Evolutionary conservation across 1,140 invertebrate species (phyloP), one percentile per base, ranked within the genome.

Genomic region (Cherax quadricarinatus): DNA sequence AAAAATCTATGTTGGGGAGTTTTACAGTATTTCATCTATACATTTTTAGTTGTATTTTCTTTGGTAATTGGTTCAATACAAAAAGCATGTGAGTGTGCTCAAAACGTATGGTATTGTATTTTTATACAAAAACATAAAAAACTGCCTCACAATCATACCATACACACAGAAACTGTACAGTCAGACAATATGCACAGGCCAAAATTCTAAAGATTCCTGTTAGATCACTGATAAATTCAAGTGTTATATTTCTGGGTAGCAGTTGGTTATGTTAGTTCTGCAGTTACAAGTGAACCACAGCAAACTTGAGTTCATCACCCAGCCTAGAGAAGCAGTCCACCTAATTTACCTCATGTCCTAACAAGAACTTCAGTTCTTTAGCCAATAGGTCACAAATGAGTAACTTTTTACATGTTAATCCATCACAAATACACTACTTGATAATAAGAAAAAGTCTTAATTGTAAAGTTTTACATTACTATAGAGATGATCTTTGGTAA

Each of bases 1-100:
- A 94, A 94, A 94, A 94, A 94, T 94, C 93, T 94, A 94, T 94
- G 93, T 94, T 92, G 89, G 93, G 92, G 92, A 94, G 86, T 94
- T 94, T 93, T 92, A 94, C 89, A 91, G 88, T 94, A 91, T 94
- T 93, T 92, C 88, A 88, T 93, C 93, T 94, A 94, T 94, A 94
- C 93, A 94, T 90, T 93, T 90, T 93, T 87, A 83, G 84, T 88
- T 93, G 89, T 88, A 88, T 88, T 93, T 93, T 92, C 91, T 90
- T 92, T 91, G 91, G 88, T 93, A 93, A 93, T 92, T 94, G 93
- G 92, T 93, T 94, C 92, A 93, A 93, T 94, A 94, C 92, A 94
- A 94, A 94, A 93, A 94, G 88, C 93, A 90, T 94, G 93, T 94
- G 89, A 94, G 89, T 93, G 92, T 94, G 93, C 89, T 93, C 91